Evolutionary conservation across 2,113 vertebrate species (phyloP).

Genomic region (Megaceryle maxima): DNA sequence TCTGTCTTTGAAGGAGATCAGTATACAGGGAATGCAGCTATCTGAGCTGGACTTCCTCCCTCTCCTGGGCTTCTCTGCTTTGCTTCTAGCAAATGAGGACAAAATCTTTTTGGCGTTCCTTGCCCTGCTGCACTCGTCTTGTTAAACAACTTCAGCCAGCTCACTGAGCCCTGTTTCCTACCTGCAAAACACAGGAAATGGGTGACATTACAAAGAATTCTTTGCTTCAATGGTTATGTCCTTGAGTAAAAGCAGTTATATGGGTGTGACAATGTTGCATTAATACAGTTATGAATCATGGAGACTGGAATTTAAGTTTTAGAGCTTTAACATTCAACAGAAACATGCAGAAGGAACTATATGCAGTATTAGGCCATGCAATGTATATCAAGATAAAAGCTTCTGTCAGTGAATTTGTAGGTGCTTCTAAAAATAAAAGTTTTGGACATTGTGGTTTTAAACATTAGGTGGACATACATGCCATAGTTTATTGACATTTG

Average conservation of each 20-base stretch:
- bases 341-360: neutral
- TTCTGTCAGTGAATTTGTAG: neutral
- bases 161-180: neutral
- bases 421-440: neutral
- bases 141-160: accelerated
- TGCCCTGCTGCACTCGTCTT: neutral
- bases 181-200: neutral
- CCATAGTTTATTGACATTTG: neutral
- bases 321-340: neutral
- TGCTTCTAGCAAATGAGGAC: neutral
- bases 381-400: neutral
- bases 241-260: neutral
- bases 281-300: neutral
- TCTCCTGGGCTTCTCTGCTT: accelerated
- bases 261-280: neutral
- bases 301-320: neutral
- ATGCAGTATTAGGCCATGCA: neutral
- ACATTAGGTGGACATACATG: neutral
- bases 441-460: neutral
- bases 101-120: neutral
- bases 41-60: neutral
- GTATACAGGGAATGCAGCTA: accelerated
- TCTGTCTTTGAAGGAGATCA: neutral
- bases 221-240: neutral
- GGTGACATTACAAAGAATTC: neutral